Conservation (phyloP, 2,797 vertebrate genomes). For the Chloroceryle amazona region DNA sequence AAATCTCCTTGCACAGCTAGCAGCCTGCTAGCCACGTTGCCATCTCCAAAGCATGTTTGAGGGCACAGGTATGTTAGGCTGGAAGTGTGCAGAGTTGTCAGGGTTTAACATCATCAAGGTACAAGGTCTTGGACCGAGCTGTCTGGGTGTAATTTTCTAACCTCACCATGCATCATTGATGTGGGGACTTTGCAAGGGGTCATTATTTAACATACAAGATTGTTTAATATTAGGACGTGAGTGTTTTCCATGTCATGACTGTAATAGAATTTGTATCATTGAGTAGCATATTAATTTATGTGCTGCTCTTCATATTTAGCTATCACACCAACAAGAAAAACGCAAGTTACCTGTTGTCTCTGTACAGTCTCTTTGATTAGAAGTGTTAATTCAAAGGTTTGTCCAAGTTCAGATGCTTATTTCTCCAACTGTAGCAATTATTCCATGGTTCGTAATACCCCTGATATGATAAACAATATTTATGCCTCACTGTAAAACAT, state of each 20-base stretch:
- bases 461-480: constrained; percentile 90
- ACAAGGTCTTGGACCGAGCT: not conserved
- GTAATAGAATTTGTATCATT: constrained; percentile 51
- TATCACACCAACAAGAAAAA: constrained; percentile 53
- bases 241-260: constrained; percentile 10
- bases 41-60: not conserved
- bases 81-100: not conserved
- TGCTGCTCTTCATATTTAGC: constrained; percentile 34
- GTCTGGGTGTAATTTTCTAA: not conserved
- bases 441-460: constrained; percentile 82
- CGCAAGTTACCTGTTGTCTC: constrained; percentile 64
- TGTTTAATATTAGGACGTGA: not conserved
- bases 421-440: constrained; percentile 86
- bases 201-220: not conserved
- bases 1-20: not conserved
- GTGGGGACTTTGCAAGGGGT: not conserved
- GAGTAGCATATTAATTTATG: constrained; percentile 54
- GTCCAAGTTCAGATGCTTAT: constrained; percentile 62
- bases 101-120: accelerated
- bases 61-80: not conserved
- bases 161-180: accelerated
- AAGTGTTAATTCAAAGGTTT: constrained; percentile 75
- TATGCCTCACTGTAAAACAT: constrained; percentile 87
- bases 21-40: not conserved
- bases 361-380: constrained; percentile 54